phyloP scores from a whole-genome alignment of 2,797 vertebrate genomes.

The Agapornis canus region DNA sequence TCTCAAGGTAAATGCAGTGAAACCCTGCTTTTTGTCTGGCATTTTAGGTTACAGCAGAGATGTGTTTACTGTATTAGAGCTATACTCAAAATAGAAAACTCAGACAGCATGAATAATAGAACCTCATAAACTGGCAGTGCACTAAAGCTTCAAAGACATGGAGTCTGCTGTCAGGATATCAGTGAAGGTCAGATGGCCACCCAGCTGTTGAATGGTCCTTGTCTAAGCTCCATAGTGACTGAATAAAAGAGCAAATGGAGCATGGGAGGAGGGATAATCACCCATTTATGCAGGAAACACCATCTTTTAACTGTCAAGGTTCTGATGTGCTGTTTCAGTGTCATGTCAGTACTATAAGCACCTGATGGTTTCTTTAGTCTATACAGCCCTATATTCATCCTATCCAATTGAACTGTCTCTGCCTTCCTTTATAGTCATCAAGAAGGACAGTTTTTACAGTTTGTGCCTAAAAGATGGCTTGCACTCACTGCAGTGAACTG shows the following conservation, averaged over 20 bases:
- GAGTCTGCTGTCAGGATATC: background rate
- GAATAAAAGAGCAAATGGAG: background rate
- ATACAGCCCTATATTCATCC: background rate
- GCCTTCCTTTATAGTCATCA: background rate
- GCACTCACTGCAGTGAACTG: background rate
- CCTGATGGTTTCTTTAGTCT: background rate
- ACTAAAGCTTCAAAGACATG: background rate
- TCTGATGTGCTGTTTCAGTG: background rate
- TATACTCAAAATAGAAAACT: background rate
- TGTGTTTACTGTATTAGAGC: background rate
- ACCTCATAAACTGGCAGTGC: background rate
- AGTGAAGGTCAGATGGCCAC: background rate
- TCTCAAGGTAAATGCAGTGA: background rate
- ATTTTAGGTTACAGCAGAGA: background rate
- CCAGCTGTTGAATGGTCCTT: background rate
- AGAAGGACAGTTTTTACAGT: background rate
- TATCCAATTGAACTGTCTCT: background rate
- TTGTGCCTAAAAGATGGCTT: background rate
- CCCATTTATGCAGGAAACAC: background rate
- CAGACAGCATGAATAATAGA: background rate
- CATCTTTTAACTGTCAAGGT: background rate
- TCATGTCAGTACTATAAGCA: background rate
- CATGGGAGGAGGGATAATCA: background rate
- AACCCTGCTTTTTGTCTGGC: background rate
- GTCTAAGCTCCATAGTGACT: background rate